These are phyloP conservation scores for Lagenorhynchus albirostris DNA, from an alignment of 2,113 vertebrate genomes.

Conservation along the genomic window DNA sequence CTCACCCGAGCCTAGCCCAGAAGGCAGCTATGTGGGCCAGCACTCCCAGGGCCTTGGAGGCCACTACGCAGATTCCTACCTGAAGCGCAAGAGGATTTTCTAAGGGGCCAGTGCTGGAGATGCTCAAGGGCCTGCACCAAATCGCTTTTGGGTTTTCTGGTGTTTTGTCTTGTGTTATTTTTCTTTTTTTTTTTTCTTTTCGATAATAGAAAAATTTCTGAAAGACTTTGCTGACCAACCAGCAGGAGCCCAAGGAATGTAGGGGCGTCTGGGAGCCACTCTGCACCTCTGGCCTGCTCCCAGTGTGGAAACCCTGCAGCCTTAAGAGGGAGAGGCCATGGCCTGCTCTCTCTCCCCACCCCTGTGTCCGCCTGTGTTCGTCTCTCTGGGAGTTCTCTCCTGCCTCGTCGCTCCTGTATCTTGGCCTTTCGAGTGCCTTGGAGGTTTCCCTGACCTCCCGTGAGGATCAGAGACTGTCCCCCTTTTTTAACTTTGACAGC, in stretches of 20 bases:
- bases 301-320: conserved; percentile 39
- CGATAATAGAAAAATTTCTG: conserved; percentile 67
- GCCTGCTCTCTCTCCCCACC: conserved; percentile 8
- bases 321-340: conserved; percentile 62
- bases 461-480: conserved; percentile 65
- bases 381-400: conserved; percentile 35
- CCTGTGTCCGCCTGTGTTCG: not conserved
- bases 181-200: not conserved
- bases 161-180: conserved; percentile 20
- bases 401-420: conserved; percentile 49
- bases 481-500: conserved; percentile 67
- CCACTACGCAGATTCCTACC: conserved; percentile 95
- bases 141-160: conserved; percentile 60
- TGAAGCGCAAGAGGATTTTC: conserved; percentile 94
- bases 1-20: conserved; percentile 92
- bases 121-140: conserved; percentile 36
- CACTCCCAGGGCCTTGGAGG: conserved; percentile 95
- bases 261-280: not conserved
- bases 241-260: conserved; percentile 44
- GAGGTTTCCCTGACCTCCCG: conserved; percentile 60
- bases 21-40: conserved; percentile 93
- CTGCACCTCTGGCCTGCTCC: not conserved
- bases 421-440: conserved; percentile 73
- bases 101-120: conserved; percentile 70
- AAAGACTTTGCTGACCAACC: conserved; percentile 69